These are phyloP conservation scores for Catharus minimus DNA, from an alignment of 2,113 vertebrate species.

Conservation along the genomic window DNA sequence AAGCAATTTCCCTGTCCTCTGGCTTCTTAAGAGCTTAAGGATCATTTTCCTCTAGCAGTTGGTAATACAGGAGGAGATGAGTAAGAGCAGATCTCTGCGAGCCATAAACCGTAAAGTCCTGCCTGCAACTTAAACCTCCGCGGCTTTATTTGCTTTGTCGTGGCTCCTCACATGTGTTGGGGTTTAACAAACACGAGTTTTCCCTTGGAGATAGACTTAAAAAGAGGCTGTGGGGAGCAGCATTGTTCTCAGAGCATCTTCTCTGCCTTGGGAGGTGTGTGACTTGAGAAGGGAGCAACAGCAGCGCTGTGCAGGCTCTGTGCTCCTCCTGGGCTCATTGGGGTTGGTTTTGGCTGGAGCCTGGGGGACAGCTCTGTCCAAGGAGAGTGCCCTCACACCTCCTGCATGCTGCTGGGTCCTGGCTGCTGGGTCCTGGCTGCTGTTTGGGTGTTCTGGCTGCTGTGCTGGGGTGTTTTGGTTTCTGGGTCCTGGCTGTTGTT, in stretches of 20 bases:
- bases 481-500: too few species aligned
- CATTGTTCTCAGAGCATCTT: conserved; percentile 27
- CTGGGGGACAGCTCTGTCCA: not conserved
- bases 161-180: conserved; percentile 59
- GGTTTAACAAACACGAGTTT: conserved; percentile 63
- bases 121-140: conserved; percentile 38
- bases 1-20: conserved; percentile 22
- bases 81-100: conserved; percentile 49
- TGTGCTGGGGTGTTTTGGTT: not conserved
- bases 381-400: fast-evolving
- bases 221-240: conserved; percentile 36
- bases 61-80: conserved; percentile 31
- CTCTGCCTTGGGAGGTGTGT: conserved; percentile 45
- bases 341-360: not conserved
- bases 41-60: conserved; percentile 38
- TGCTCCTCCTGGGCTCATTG: not conserved
- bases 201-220: conserved; percentile 48
- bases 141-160: conserved; percentile 57
- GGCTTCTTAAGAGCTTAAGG: conserved; percentile 55
- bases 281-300: conserved; percentile 27
- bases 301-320: conserved; percentile 18
- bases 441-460: not conserved
- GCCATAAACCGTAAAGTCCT: conserved; percentile 62
- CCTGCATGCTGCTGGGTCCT: not conserved
- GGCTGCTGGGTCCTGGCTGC: not conserved